Conservation (phyloP, 1,140 invertebrate species). For the Solenopsis fugax region DNA sequence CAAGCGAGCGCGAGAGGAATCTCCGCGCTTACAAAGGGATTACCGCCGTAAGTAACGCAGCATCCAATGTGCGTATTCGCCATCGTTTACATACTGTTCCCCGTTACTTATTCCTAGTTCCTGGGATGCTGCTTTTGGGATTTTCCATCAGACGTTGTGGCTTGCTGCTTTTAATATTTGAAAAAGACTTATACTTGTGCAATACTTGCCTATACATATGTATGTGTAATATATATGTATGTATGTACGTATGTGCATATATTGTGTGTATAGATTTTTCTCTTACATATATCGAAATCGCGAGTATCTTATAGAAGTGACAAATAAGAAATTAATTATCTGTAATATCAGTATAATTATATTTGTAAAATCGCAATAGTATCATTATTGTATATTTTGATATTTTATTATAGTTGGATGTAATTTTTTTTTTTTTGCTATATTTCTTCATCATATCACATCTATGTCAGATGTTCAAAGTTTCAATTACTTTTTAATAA, state of each 20-base stretch:
- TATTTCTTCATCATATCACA: background rate
- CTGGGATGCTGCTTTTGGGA: constrained; percentile 22
- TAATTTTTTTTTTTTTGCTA: background rate
- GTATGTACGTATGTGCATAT: background rate
- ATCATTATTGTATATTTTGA: background rate
- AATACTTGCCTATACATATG: background rate
- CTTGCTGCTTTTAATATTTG: constrained; percentile 1
- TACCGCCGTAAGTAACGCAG: constrained; percentile 55
- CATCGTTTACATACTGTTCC: constrained; percentile 37
- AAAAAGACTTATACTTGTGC: background rate
- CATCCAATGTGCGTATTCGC: constrained; percentile 37
- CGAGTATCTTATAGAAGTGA: background rate
- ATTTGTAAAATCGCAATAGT: background rate
- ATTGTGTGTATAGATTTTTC: background rate
- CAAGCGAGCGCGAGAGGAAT: constrained; percentile 4
- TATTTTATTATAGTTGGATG: background rate
- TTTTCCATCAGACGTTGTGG: constrained; percentile 42
- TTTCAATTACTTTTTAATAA: background rate
- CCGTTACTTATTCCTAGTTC: constrained; percentile 26
- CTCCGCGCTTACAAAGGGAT: constrained; percentile 59
- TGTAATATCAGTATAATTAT: background rate
- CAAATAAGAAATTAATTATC: background rate
- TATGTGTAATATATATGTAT: no score
- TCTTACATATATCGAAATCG: background rate
- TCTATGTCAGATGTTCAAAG: background rate